Evolutionary conservation across 2,113 vertebrate genomes (phyloP).

Genomic region (Macquaria ambigua): DNA sequence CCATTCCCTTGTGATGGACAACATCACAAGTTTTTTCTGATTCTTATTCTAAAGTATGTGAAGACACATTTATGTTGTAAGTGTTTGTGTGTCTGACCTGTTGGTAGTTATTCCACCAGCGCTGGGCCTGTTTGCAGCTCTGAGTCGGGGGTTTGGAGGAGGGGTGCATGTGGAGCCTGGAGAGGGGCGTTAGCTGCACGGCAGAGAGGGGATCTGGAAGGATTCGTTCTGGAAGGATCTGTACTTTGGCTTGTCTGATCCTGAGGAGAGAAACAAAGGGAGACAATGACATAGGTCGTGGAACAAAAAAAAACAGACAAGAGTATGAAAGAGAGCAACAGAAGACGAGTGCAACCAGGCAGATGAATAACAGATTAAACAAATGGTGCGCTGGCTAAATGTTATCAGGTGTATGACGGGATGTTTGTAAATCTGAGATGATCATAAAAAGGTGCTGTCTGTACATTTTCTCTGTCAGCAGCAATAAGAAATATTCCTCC

Average conservation of each 20-base stretch:
- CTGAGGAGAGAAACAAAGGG: slow-evolving; percentile 76
- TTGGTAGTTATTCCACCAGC: slow-evolving; percentile 91
- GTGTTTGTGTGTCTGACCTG: slow-evolving; percentile 85
- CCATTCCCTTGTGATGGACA: neutral
- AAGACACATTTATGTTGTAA: neutral
- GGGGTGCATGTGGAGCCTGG: slow-evolving; percentile 86
- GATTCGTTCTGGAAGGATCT: slow-evolving; percentile 95
- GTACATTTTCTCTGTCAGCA: slow-evolving; percentile 7
- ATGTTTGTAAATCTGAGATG: slow-evolving; percentile 39
- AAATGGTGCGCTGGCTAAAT: slow-evolving; percentile 20
- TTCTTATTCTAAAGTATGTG: neutral
- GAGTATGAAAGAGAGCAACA: neutral
- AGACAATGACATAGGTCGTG: neutral
- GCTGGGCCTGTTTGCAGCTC: slow-evolving; percentile 84
- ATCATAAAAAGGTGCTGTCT: slow-evolving; percentile 29
- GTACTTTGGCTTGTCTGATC: slow-evolving; percentile 95
- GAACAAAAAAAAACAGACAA: neutral
- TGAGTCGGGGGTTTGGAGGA: slow-evolving; percentile 79
- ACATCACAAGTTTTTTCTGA: neutral
- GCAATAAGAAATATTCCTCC: neutral
- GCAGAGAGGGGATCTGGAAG: slow-evolving; percentile 92
- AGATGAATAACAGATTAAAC: slow-evolving; percentile 48
- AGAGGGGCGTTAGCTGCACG: slow-evolving; percentile 89
- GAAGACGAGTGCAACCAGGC: slow-evolving; percentile 3
- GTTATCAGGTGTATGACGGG: slow-evolving; percentile 13